phyloP scores from a whole-genome alignment of 2,113 vertebrate species.

The Ariopsis seemanni region DNA sequence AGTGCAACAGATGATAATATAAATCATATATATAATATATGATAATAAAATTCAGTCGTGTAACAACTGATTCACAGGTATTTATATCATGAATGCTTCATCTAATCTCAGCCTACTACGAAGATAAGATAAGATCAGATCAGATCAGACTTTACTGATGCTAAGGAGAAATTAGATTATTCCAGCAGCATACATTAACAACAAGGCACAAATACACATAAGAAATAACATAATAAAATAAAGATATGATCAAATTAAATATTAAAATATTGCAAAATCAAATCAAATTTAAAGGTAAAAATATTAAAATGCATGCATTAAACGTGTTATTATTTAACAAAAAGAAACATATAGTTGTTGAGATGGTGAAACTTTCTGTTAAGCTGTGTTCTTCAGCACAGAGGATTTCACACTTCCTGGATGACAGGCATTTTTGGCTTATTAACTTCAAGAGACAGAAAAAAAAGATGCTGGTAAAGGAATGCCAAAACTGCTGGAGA shows the following conservation, averaged over 20 bases:
- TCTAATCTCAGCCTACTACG: not conserved
- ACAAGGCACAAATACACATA: too few species aligned
- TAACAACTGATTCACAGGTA: not conserved
- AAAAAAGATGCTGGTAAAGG: not conserved
- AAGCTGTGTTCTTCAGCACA: not conserved
- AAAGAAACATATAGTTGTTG: not conserved
- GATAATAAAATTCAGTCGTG: not conserved
- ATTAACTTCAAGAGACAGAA: not conserved
- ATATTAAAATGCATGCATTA: not conserved
- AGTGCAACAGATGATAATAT: not conserved
- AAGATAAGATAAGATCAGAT: too few species aligned
- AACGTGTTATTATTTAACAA: too few species aligned
- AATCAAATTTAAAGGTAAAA: too few species aligned
- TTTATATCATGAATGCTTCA: not conserved
- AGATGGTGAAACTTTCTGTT: not conserved
- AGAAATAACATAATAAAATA: too few species aligned
- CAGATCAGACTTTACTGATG: too few species aligned
- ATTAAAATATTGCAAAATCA: too few species aligned
- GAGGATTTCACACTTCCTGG: not conserved
- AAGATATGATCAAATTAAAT: too few species aligned
- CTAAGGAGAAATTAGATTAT: too few species aligned
- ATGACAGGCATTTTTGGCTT: not conserved
- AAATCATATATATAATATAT: not conserved
- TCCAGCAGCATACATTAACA: too few species aligned
- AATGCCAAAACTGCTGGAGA: not conserved